Base-by-base conservation (phyloP, 2,888 invertebrate species). In the Orthonevra nobilis region DNA sequence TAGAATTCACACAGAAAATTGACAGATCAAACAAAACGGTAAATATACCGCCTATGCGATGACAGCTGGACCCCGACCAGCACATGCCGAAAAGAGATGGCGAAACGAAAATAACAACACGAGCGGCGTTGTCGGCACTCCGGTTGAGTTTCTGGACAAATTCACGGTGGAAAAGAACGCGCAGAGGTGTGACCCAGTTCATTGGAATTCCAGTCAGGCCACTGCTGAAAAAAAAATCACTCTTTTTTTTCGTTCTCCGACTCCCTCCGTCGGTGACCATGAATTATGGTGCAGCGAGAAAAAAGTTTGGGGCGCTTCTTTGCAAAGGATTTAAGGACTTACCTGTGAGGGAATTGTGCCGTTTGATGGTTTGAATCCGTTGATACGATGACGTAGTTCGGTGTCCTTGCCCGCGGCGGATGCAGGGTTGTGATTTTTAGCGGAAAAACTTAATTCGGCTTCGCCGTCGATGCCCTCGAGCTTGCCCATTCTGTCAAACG, bases 401-500 rank as follows among this genome's bases (percentile, higher is more conserved):
- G 26, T 34, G 36, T 42, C 40, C 5, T 66, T 61, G 14, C 10
- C 61, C 17, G 73, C 73, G 14, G 70, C 63, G 48, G 66, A 60
- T 66, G 66, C 30, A 42, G 50, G 19, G 10, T 36, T 48, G 40
- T 40, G 19, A 48, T 68, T 73, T 56, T 73, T 61, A 23, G 73
- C 20, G 28, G 56, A 7, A 73, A 61, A 73, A 79, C 34, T 79
- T 68, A 32, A 36, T 52, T 79, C 79, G 60, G 68, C 77, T 70
- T 64, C 81, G 46, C 70, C 63, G 23, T 81, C 83, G 46, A 82
- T 70, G 38, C 69, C 81, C 42, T 82, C 82, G 30, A 82, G 70
- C 66, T 84, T 84, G 28, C 84, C 84, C 84, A 84, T 84, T 83
- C 79, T 82, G 42, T 66, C 72, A 81, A 70, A 75, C 61, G 56